Evolutionary conservation across 2,797 vertebrate genomes (phyloP).

Genomic region (Gallinago solitaria): DNA sequence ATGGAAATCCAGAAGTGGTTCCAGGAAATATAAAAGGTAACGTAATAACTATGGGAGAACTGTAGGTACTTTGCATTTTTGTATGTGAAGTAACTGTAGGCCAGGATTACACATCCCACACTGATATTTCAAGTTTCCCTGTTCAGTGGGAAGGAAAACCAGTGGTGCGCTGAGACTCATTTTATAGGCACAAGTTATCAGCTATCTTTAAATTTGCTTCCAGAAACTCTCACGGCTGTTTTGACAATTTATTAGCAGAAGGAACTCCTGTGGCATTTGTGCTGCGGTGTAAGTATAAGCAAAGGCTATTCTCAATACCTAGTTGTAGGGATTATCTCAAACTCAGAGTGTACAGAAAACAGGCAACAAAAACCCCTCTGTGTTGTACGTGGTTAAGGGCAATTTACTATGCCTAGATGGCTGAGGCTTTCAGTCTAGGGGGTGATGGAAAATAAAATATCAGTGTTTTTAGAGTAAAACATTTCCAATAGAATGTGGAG

Average conservation of each 20-base stretch:
- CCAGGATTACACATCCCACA: constrained; percentile 43
- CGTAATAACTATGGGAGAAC: not conserved
- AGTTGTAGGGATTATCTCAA: not conserved
- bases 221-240: not conserved
- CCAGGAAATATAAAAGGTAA: constrained; percentile 24
- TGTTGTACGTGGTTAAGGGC: not conserved
- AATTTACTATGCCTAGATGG: not conserved
- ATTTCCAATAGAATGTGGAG: not conserved
- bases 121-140: constrained; percentile 36
- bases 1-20: constrained; percentile 22
- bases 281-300: not conserved
- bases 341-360: not conserved
- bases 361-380: not conserved
- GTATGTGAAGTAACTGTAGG: not conserved
- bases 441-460: not conserved
- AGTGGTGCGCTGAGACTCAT: not conserved
- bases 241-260: not conserved
- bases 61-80: constrained; percentile 45
- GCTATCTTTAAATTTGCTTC: not conserved
- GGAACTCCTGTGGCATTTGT: not conserved
- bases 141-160: constrained; percentile 13
- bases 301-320: not conserved
- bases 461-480: not conserved
- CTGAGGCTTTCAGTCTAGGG: not conserved
- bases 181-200: not conserved